A percentile compares a stretch with the other conserved stretches of the same genome.
Evolutionary conservation across 2,113 vertebrate species (phyloP).

Genomic region (Tonatia bakeri): DNA sequence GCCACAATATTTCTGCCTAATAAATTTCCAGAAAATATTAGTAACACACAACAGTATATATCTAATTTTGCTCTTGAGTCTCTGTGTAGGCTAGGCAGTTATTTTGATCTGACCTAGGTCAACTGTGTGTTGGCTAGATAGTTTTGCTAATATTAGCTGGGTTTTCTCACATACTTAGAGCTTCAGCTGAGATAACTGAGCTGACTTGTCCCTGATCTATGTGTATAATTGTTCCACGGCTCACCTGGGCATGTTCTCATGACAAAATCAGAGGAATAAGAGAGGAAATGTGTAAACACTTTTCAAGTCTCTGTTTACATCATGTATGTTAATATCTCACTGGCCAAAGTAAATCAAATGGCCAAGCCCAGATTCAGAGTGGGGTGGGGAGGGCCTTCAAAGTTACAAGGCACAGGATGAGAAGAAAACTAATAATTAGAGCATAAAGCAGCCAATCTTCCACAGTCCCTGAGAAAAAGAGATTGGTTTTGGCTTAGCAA

Average conservation of each 20-base stretch:
- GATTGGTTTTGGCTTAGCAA: background rate
- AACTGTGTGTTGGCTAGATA: background rate
- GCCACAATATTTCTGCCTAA: background rate
- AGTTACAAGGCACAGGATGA: background rate
- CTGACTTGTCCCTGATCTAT: background rate
- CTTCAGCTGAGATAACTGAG: background rate
- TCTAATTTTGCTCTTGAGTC: background rate
- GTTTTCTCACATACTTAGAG: background rate
- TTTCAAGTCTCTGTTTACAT: background rate
- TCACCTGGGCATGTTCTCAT: background rate
- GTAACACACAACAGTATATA: background rate
- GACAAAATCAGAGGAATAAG: background rate
- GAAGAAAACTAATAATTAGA: background rate
- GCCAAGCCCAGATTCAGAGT: background rate
- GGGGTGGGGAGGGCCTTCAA: background rate
- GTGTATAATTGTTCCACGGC: background rate
- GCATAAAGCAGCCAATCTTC: background rate
- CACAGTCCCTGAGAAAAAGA: background rate
- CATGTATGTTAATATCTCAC: background rate
- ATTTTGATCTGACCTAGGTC: background rate
- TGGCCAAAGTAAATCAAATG: constrained; percentile 19
- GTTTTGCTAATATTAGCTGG: background rate
- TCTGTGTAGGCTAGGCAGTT: background rate
- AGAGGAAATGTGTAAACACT: background rate
- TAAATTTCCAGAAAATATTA: background rate